Percentiles rank a stretch among this genome's conserved stretches.
These are phyloP conservation scores for Platycheirus rosarum DNA, from an alignment of 2,888 invertebrate genomes.

Conservation along the genomic window DNA sequence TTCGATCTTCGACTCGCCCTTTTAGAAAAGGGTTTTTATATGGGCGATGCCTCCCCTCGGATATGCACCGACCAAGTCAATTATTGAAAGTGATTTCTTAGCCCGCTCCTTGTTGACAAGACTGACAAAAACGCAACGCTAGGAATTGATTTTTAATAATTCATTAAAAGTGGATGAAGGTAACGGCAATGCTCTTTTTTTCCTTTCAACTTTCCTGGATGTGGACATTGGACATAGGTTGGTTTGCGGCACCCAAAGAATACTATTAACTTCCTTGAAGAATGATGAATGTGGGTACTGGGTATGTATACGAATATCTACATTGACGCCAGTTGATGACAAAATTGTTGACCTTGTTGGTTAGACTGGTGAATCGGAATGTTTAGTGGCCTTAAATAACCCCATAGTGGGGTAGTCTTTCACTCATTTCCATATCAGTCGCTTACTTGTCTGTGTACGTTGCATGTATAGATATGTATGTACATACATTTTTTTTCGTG, in stretches of 20 bases:
- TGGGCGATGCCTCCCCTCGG: not conserved
- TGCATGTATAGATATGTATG: slow-evolving; percentile 5
- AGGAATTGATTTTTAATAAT: slow-evolving; percentile 73
- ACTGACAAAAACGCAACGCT: slow-evolving; percentile 50
- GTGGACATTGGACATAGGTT: slow-evolving; percentile 31
- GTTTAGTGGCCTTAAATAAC: slow-evolving; percentile 54
- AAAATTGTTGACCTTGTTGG: slow-evolving; percentile 50
- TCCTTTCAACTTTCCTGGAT: slow-evolving; percentile 29
- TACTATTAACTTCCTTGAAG: slow-evolving; percentile 17
- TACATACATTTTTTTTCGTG: slow-evolving; percentile 21
- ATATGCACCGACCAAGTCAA: slow-evolving; percentile 30
- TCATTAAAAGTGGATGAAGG: slow-evolving; percentile 71
- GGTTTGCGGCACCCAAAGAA: not conserved
- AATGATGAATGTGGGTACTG: slow-evolving; percentile 24
- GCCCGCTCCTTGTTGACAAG: slow-evolving; percentile 15
- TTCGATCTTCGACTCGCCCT: slow-evolving; percentile 30
- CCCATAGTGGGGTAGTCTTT: slow-evolving; percentile 46
- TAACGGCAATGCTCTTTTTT: slow-evolving; percentile 20
- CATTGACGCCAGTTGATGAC: slow-evolving; percentile 39
- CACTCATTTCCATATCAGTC: slow-evolving; percentile 16
- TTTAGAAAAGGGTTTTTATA: slow-evolving; percentile 1
- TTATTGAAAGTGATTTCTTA: slow-evolving; percentile 65
- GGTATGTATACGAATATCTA: not conserved
- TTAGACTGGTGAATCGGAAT: slow-evolving; percentile 45
- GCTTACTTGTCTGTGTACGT: no score